Evolutionary conservation across 2,797 vertebrate species (phyloP), one percentile per base, ranked within the genome.

Genomic region (Paratrypauchen microcephalus): DNA sequence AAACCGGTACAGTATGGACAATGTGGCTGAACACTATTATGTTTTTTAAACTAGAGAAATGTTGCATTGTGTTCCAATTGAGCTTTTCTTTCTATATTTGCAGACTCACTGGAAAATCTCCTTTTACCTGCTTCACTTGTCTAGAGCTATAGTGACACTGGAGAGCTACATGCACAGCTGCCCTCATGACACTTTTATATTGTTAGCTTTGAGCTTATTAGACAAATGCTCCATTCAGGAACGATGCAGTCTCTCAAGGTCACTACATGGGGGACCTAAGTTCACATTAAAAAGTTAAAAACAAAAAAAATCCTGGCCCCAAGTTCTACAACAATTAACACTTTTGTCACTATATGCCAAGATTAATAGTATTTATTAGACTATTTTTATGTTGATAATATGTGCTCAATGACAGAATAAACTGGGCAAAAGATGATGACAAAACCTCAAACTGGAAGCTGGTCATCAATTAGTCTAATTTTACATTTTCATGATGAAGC

Each of bases 131-230:
- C 70, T 16, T 76, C 71, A 72, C 72, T 65, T 75, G 26, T 21
- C 73, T 32, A 6, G 30, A 32, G 30, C 30, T 32, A 87, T 84
- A 83, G 82, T 78, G 82, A 82, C 69, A 71, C 83, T n/a, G n/a
- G n/a, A 74, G 87, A 75, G 83, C 80, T 78, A 73, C 84, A 75
- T 85, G 84, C 79, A 84, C 59, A 83, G 85, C 71, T 83, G 84
- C 80, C 82, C 88, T 90, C 82, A 86, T 87, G 87, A 89, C 78
- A 85, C 88, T 91, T 83, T 89, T 86, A 88, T 87, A 91, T 83
- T 88, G 89, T 91, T 88, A 77, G 85, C 84, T 90, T 88, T 87
- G 79, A 90, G 84, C 86, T 85, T 88, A 88, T 90, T 86, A 90
- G 91, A 89, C 81, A 83, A 92, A 91, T 89, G 87, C 72, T 73